Conservation (phyloP, 2,888 invertebrate species). For the Heliconius ismenius region DNA sequence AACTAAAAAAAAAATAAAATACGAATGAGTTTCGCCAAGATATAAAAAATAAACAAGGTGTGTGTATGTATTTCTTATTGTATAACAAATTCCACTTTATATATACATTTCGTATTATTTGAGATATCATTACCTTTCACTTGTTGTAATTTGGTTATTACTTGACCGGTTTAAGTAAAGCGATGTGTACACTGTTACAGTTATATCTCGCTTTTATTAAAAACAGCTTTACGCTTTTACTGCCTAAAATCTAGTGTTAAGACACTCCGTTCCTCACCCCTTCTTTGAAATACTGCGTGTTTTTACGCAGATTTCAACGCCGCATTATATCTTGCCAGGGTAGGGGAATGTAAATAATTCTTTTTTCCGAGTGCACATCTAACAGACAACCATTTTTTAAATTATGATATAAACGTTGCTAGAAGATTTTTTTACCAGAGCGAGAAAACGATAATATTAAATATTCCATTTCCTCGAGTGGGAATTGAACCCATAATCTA, state of each 20-base stretch:
- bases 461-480: neutral
- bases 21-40: no score
- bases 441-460: neutral
- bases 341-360: no score
- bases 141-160: conserved; percentile 22
- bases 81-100: conserved; percentile 35
- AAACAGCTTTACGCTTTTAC: neutral
- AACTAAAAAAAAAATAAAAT: no score
- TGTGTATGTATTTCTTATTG: conserved; percentile 29
- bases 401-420: no score
- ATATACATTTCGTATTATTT: conserved; percentile 25
- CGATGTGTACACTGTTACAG: neutral
- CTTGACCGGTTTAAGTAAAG: conserved; percentile 26
- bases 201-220: neutral
- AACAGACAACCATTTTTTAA: no score
- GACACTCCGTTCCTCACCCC: neutral
- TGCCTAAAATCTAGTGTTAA: neutral
- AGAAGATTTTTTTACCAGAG: neutral
- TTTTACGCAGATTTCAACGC: no score
- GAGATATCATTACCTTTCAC: conserved; percentile 40
- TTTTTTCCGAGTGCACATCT: no score
- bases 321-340: no score
- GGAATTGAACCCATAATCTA: neutral
- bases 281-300: no score
- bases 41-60: conserved; percentile 5